Evolutionary conservation across 2,888 invertebrate species (phyloP), one percentile per base, ranked within the genome.

Genomic region (Rotaria magnacalcarata): DNA sequence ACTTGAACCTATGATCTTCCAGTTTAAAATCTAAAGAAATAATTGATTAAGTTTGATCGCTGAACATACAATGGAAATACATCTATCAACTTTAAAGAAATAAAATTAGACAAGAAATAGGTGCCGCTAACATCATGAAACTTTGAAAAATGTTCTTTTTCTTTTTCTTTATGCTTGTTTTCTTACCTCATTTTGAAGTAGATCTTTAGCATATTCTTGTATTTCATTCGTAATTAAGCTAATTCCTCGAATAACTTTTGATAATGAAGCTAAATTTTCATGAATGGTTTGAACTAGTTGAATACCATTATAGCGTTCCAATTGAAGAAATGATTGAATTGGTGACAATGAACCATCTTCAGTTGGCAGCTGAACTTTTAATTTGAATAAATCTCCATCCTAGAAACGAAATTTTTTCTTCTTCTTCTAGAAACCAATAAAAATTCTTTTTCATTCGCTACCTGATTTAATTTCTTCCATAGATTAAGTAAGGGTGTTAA

Each of bases 401-500:
- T 52, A 27, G 34, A 47, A 47, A 60, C 1, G 34, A 34, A 34
- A 34, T 34, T 1, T 34, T 34, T 34, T 34, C 2, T 34, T 34
- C 2, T 34, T 34, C 34, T 34, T 34, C 34, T 34, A 34, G 34
- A 34, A 34, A 34, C 34, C 34, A 34, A 34, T 34, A 34, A 34
- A 34, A 34, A 34, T 34, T 34, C 34, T 34, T 11, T 50, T 50
- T 50, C 50, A 50, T 50, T 50, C 19, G 88, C 88, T 87, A 91
- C 92, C 89, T 91, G 91, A 89, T 93, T 93, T 14, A 93, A 89
- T 90, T 95, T 95, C 90, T 95, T 95, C 96, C 96, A 96, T 6
- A 95, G 90, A 86, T 93, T 93, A 54, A 96, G 92, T 85, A 95
- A 92, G 0, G 95, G 94, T n/a, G 93, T 91, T 86, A 94, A 90